Conservation (phyloP, 1,140 invertebrate species). For the honey bee (Apis mellifera) region DNA sequence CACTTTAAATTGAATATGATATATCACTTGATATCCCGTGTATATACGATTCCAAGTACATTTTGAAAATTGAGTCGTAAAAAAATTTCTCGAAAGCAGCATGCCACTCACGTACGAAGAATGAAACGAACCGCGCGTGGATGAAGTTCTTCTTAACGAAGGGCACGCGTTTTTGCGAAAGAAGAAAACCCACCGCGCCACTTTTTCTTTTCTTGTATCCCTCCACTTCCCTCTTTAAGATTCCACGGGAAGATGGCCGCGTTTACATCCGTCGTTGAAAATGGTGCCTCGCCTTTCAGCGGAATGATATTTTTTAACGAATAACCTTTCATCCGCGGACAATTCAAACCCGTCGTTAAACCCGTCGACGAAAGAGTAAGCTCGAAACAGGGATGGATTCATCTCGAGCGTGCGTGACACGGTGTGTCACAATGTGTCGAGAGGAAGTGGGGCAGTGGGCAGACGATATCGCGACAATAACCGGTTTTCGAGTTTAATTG, state of each 20-base stretch:
- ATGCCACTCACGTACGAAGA: conserved; percentile 56
- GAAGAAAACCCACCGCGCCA: neutral
- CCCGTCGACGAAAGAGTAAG: conserved; percentile 22
- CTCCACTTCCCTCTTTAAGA: neutral
- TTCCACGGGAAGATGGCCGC: neutral
- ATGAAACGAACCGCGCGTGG: conserved; percentile 32
- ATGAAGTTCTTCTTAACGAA: conserved; percentile 55
- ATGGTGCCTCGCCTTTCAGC: neutral
- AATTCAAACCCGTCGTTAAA: conserved; percentile 20
- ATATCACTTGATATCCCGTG: no score
- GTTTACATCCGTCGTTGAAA: neutral
- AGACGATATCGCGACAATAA: conserved; percentile 2
- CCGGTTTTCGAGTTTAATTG: neutral
- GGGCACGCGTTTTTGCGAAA: conserved; percentile 51
- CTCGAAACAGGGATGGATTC: no score
- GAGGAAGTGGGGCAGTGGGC: neutral
- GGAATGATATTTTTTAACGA: neutral
- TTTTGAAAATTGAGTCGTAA: no score
- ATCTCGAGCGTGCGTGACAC: no score
- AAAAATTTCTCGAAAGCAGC: neutral
- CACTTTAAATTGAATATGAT: no score
- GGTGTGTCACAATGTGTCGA: neutral
- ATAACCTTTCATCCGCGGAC: neutral
- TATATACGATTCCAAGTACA: neutral
- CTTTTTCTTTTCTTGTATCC: neutral